phyloP scores from a whole-genome alignment of 2,888 invertebrate species.

The Eudemis profundana region DNA sequence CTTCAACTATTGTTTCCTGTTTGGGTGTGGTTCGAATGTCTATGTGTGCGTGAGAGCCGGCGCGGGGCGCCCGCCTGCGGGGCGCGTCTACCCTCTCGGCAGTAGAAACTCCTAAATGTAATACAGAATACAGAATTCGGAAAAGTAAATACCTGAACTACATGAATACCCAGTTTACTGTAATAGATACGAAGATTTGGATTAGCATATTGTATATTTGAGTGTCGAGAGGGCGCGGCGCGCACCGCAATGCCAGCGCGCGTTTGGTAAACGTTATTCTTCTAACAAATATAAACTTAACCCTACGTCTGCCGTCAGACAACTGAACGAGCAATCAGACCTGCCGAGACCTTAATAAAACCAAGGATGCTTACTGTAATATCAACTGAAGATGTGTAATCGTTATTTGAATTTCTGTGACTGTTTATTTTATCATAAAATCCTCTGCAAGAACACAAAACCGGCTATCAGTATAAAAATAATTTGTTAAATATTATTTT shows the following conservation, averaged over 20 bases:
- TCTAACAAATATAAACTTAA: conserved; percentile 84
- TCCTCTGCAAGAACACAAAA: conserved; percentile 80
- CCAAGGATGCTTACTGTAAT: conserved; percentile 78
- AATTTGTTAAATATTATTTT: conserved; percentile 77
- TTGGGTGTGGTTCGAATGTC: conserved; percentile 88
- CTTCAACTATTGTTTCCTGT: conserved; percentile 93
- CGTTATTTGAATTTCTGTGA: conserved; percentile 54
- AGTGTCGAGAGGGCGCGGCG: conserved; percentile 49
- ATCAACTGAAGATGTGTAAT: conserved; percentile 74
- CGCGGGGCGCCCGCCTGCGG: conserved; percentile 71
- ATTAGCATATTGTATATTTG: conserved; percentile 42
- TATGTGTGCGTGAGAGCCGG: conserved; percentile 90
- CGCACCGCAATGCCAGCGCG: conserved; percentile 70
- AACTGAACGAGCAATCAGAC: conserved; percentile 76
- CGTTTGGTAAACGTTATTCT: conserved; percentile 75
- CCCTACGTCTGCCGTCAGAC: conserved; percentile 76
- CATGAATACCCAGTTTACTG: conserved; percentile 42
- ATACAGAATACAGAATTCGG: conserved; percentile 43
- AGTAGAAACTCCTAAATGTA: conserved; percentile 48
- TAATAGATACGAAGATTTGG: conserved; percentile 35
- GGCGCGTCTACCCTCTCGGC: conserved; percentile 58
- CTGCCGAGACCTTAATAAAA: conserved; percentile 76
- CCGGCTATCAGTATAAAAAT: conserved; percentile 85
- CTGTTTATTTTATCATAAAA: conserved; percentile 66
- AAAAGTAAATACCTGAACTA: conserved; percentile 44